phyloP scores from a whole-genome alignment of 1,140 invertebrate genomes.

The Lepidurus couesii region DNA sequence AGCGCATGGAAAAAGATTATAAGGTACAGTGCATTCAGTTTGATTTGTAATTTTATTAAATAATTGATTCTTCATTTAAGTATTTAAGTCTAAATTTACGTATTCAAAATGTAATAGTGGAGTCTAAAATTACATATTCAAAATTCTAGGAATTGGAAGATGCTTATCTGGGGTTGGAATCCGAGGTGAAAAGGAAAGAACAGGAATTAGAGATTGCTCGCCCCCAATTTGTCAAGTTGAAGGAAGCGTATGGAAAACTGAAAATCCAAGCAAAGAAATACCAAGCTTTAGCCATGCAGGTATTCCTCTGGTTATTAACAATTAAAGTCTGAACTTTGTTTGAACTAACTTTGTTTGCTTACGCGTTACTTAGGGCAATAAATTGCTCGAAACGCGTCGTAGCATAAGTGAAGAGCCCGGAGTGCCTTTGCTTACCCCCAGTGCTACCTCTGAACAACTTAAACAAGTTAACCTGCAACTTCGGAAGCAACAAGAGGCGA shows the following conservation, averaged over 20 bases:
- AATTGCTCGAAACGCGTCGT: neutral
- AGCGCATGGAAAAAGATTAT: neutral
- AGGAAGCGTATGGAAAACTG: slow-evolving; percentile 33
- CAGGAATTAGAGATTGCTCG: slow-evolving; percentile 4
- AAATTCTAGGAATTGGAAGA: neutral
- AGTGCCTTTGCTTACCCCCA: slow-evolving; percentile 37
- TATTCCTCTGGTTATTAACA: neutral
- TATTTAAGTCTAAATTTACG: slow-evolving; percentile 28
- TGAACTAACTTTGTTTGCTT: neutral
- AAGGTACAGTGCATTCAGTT: neutral
- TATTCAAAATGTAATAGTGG: too few species aligned
- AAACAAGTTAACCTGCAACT: neutral
- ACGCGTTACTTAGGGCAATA: neutral
- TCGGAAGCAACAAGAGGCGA: neutral
- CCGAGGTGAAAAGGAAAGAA: neutral
- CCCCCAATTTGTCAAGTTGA: slow-evolving; percentile 32
- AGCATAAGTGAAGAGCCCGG: neutral
- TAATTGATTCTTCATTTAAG: neutral
- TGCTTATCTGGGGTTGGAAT: neutral
- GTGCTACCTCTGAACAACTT: slow-evolving; percentile 43
- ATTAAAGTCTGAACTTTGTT: neutral
- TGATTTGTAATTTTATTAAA: neutral
- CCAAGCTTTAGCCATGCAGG: neutral
- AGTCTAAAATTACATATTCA: too few species aligned
- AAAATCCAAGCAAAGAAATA: slow-evolving; percentile 19